Evolutionary conservation across 2,888 invertebrate genomes (phyloP), one percentile per base, ranked within the genome.

Genomic region (Leptinotarsa peninsularis): DNA sequence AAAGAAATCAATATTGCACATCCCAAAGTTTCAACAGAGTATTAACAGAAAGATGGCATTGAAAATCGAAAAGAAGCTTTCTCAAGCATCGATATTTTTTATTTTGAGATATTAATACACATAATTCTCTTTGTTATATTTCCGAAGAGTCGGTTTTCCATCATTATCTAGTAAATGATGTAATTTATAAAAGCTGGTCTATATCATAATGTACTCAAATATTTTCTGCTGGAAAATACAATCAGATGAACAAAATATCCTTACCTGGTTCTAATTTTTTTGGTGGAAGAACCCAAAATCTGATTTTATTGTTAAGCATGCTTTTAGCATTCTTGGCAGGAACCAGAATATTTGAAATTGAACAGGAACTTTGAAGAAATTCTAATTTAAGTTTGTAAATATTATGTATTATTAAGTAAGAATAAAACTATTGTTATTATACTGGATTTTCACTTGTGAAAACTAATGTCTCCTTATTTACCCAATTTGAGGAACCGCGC

Each of bases 351-450:
- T 63, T 27, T 33, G 63, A 15, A 33, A 43, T 43, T 33, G 17
- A 63, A 17, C 5, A 27, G 7, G 21, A 27, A 33, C 7, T 33
- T 33, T 33, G 43, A 63, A 43, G n/a, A 60, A 66, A 76, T 75
- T 77, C 72, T 81, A 78, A 76, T 78, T 77, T 83, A 84, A 84
- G 82, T 66, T 82, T 85, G 85, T 85, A 85, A 82, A 85, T 85
- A 85, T 81, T 84, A 82, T 84, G 83, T 84, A 83, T 82, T 84
- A 81, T 63, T 81, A 69, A 54, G 75, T 81, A 81, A 81, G 76
- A 85, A 81, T 84, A 83, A 83, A 80, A 80, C 76, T 82, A 82
- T 81, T 82, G 83, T 83, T 83, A 76, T 76, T 76, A 58, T 75
- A 75, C 67, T 66, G 66, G 15, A 54, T 50, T 67, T 72, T 66